Base-by-base conservation (phyloP, 1,140 invertebrate species). In the Hylyphantes graminicola region DNA sequence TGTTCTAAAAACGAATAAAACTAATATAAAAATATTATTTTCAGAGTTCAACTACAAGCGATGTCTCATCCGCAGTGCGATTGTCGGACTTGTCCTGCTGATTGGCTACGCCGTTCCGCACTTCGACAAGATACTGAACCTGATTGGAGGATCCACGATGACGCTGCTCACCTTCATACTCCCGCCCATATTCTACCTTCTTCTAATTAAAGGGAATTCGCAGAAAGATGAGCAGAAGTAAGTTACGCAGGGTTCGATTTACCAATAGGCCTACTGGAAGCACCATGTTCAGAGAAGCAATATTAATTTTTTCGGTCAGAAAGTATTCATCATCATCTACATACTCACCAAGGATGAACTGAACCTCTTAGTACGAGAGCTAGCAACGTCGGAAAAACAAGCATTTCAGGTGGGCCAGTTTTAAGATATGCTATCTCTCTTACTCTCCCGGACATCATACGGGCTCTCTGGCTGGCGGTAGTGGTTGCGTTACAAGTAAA, bases 51-150 rank as follows among this genome's bases (percentile, higher is more conserved):
- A 78, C 13, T 78, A 78, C 63, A 78, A 78, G n/a, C 61, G 75
- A 9, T 78, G 75, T 50, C 15, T 78, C 9, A 78, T 78, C 35
- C 61, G 75, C 64, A 55, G 59, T 21, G 2, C 19, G 0, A 90
- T 97, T 2, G 91, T 96, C 13, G 91, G 92, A 0, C 82, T 94
- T 0, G 93, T 94, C 0, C 92, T 97, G 7, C 92, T 95, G 17
- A 90, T 97, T 7, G 95, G 93, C 0, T 94, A 96, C 90, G 92
- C 93, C 7, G 92, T 97, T 0, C 96, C 96, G 0, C 91, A 93
- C 86, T 97, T 97, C 88, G 95, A 96, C 85, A 91, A 96, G 13
- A 93, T 97, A 8, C 95, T 97, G 93, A 93, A 95, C 50, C 90
- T 97, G 2, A 93, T 97, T 9, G 96, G 96, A 15, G 94, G 94